phyloP scores from a whole-genome alignment of 2,888 invertebrate species.

The Galeopsomyia nigrocyanea region DNA sequence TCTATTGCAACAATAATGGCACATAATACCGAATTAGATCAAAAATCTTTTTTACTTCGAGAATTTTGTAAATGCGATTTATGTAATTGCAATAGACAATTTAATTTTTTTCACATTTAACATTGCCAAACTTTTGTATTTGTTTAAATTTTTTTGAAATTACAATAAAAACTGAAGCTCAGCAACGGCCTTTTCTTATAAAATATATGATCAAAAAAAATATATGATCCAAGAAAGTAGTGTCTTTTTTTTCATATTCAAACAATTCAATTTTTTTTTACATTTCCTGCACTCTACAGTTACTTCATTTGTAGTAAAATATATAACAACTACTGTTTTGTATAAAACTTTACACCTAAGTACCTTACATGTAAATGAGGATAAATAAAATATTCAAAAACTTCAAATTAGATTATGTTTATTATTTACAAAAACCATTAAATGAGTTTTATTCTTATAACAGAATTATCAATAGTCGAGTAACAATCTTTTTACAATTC shows the following conservation, averaged over 20 bases:
- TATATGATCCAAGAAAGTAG: conserved; percentile 33
- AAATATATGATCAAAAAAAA: conserved; percentile 9
- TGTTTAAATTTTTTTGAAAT: conserved; percentile 39
- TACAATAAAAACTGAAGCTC: conserved; percentile 40
- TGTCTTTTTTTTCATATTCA: conserved; percentile 29
- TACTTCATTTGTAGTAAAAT: conserved; percentile 40
- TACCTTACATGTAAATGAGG: conserved; percentile 47
- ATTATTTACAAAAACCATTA: conserved; percentile 40
- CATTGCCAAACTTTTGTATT: conserved; percentile 41
- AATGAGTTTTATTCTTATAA: background rate
- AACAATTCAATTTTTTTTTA: conserved; percentile 38
- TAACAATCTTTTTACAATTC: conserved; percentile 36
- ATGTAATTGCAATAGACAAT: conserved; percentile 41
- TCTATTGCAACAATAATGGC: no score
- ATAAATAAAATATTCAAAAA: conserved; percentile 45
- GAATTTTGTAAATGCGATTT: conserved; percentile 48
- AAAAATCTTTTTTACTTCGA: conserved; percentile 40
- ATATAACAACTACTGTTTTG: conserved; percentile 45
- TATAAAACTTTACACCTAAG: conserved; percentile 47
- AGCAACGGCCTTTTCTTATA: conserved; percentile 30
- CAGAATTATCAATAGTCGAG: background rate
- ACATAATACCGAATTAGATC: no score
- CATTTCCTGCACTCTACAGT: conserved; percentile 33
- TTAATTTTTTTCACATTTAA: conserved; percentile 48
- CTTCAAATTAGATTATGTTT: conserved; percentile 15